Percentiles rank a stretch among this genome's conserved stretches.
phyloP scores from a whole-genome alignment of 2,888 invertebrate species.

The Proisotoma minuta region DNA sequence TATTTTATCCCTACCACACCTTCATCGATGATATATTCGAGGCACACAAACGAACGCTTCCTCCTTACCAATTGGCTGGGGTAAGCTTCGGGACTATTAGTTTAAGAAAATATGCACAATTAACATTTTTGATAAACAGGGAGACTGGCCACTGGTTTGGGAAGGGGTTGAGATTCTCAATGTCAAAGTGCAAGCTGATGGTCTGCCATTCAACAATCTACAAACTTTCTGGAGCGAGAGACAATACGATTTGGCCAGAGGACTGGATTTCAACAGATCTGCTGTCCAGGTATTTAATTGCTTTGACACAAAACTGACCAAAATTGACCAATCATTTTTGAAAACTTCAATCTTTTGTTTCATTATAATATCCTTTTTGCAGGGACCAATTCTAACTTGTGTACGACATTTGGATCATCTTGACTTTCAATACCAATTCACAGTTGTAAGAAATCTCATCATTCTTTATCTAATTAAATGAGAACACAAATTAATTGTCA shows the following conservation, averaged over 20 bases:
- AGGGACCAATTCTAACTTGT: no score
- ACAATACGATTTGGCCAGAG: slow-evolving; percentile 69
- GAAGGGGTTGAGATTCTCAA: slow-evolving; percentile 24
- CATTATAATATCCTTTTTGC: no score
- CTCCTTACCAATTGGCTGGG: slow-evolving; percentile 56
- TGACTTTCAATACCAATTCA: slow-evolving; percentile 48
- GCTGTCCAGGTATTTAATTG: slow-evolving; percentile 31
- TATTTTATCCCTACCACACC: slow-evolving; percentile 80
- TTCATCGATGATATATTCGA: slow-evolving; percentile 73
- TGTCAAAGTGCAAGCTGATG: slow-evolving; percentile 24
- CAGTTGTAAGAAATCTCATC: slow-evolving; percentile 21
- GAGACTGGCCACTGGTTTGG: slow-evolving; percentile 36
- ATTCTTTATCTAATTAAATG: neutral
- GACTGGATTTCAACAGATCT: slow-evolving; percentile 64
- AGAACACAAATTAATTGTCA: neutral
- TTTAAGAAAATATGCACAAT: neutral
- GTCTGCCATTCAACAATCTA: slow-evolving; percentile 55
- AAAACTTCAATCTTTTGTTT: no score
- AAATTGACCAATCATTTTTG: slow-evolving; percentile 22
- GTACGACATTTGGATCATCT: slow-evolving; percentile 48
- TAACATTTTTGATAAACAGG: slow-evolving; percentile 17
- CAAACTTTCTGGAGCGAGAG: slow-evolving; percentile 75
- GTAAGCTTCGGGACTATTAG: slow-evolving; percentile 9
- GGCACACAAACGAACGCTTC: slow-evolving; percentile 65
- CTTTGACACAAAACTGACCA: neutral